Evolutionary conservation across 2,888 invertebrate genomes (phyloP).

Genomic region (Callimorpha dominula): DNA sequence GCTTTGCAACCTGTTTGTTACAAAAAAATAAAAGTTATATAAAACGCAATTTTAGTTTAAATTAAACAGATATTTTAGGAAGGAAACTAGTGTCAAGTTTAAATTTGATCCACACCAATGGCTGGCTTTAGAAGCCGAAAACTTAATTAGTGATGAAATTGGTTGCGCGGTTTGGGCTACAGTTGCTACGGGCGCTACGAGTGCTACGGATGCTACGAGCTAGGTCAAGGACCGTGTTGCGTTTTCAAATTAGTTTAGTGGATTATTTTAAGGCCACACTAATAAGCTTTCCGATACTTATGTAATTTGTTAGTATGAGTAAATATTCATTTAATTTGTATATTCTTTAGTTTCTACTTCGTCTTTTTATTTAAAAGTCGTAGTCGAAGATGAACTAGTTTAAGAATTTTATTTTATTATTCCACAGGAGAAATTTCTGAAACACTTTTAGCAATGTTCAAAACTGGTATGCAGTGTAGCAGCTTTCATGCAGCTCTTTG

Average conservation of each 20-base stretch:
- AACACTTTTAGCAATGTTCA: background rate
- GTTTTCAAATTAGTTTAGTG: slow-evolving; percentile 5
- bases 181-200: slow-evolving; percentile 17
- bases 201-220: slow-evolving; percentile 14
- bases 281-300: background rate
- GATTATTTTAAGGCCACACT: slow-evolving; percentile 2
- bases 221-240: slow-evolving; percentile 13
- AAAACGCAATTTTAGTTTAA: background rate
- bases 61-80: slow-evolving; percentile 30
- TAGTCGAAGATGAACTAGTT: too few species aligned
- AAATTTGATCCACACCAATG: slow-evolving; percentile 42
- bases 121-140: slow-evolving; percentile 58
- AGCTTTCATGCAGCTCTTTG: too few species aligned
- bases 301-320: background rate
- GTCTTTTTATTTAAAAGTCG: too few species aligned
- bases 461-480: background rate
- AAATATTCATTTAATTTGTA: too few species aligned
- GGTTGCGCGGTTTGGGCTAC: slow-evolving; percentile 27
- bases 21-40: slow-evolving; percentile 23
- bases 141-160: slow-evolving; percentile 64
- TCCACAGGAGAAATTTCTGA: background rate
- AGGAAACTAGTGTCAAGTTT: slow-evolving; percentile 41
- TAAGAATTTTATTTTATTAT: background rate
- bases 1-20: background rate
- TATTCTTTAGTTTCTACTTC: background rate